A percentile compares a stretch with the other conserved stretches of the same genome.
These are phyloP conservation scores for Panagrolaimus sp. DNA, from an alignment of 1,140 invertebrate species.

Conservation along the genomic window DNA sequence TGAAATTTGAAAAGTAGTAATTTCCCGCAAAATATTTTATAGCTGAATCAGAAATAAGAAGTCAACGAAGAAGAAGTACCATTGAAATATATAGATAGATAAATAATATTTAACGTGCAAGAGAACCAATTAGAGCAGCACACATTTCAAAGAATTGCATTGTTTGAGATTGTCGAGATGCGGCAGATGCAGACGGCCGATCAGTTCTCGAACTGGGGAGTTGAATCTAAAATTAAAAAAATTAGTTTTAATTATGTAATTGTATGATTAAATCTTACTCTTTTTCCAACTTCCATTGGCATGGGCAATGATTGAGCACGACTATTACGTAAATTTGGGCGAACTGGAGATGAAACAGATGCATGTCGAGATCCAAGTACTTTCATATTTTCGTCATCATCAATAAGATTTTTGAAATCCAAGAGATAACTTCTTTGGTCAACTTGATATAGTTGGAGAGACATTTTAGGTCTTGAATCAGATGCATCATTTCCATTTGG, in stretches of 20 bases:
- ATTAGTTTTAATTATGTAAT: constrained; percentile 16
- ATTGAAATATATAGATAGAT: too few species aligned
- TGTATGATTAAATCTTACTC: constrained; percentile 13
- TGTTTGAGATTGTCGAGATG: constrained; percentile 73
- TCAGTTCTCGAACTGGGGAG: not conserved
- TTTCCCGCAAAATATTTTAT: too few species aligned
- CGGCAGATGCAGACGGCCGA: not conserved
- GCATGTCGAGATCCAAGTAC: constrained; percentile 53
- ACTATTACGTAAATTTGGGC: constrained; percentile 49
- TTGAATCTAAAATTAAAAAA: constrained; percentile 19
- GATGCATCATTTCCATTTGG: constrained; percentile 38
- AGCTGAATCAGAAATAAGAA: too few species aligned
- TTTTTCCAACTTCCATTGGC: constrained; percentile 52
- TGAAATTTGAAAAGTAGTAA: too few species aligned
- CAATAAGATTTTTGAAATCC: constrained; percentile 81
- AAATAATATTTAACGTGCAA: constrained; percentile 71
- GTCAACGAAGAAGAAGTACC: too few species aligned
- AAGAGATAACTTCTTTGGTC: constrained; percentile 93
- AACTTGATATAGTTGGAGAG: constrained; percentile 94
- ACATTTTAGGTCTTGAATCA: constrained; percentile 75
- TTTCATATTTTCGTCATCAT: constrained; percentile 49
- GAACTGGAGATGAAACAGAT: constrained; percentile 54
- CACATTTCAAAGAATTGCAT: constrained; percentile 99
- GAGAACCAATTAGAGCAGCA: constrained; percentile 89
- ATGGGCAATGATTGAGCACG: constrained; percentile 57